These are phyloP conservation scores for Corythaixoides concolor DNA, from an alignment of 2,113 vertebrate genomes.

Conservation along the genomic window DNA sequence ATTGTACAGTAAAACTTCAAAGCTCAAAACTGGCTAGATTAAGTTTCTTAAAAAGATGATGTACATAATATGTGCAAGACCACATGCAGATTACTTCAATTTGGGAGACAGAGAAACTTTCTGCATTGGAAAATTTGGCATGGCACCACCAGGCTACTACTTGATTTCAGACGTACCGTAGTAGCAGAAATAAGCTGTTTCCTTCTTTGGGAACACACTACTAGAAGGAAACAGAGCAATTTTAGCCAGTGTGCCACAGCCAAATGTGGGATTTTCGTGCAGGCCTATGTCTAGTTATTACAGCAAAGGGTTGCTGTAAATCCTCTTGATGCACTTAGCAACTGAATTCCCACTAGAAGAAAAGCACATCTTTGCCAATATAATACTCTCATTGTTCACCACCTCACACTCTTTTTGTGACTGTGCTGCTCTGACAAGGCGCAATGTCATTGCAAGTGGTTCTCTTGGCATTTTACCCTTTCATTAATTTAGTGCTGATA, in stretches of 20 bases:
- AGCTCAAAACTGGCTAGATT: background rate
- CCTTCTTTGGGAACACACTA: constrained; percentile 27
- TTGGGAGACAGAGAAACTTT: background rate
- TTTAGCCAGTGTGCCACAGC: constrained; percentile 3
- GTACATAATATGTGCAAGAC: background rate
- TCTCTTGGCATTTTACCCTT: background rate
- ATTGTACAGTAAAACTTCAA: background rate
- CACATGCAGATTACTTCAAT: constrained; percentile 2
- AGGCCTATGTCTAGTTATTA: constrained; percentile 16
- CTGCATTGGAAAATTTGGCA: background rate
- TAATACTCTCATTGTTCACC: constrained; percentile 1
- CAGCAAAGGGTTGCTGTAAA: constrained; percentile 42
- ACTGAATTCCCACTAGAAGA: constrained; percentile 21
- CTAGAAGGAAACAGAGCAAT: background rate
- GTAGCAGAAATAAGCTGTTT: constrained; percentile 25
- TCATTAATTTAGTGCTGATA: background rate
- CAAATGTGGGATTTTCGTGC: constrained; percentile 35
- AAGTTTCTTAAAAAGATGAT: constrained; percentile 12
- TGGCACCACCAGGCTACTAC: background rate
- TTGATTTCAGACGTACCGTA: background rate
- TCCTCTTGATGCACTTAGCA: constrained; percentile 35
- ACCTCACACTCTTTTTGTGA: background rate
- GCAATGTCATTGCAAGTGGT: background rate
- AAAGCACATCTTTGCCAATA: constrained; percentile 34
- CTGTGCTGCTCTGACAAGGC: background rate